These are phyloP conservation scores for Zaprionus ghesquierei DNA, from an alignment of 1,140 invertebrate species.

Conservation along the genomic window DNA sequence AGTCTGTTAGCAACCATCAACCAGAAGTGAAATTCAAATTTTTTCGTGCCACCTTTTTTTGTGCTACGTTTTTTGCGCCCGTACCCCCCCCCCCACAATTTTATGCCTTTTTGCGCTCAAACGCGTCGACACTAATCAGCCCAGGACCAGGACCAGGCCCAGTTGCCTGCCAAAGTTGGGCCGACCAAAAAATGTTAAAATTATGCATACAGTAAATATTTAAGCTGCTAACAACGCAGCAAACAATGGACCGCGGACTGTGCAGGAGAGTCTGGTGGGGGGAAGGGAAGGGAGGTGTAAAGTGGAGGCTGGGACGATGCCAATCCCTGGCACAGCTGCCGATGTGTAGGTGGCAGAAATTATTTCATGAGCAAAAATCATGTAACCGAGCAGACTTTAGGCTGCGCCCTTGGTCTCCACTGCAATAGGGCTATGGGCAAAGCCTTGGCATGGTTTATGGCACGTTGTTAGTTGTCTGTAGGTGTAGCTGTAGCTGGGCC, in stretches of 20 bases:
- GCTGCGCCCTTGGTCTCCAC: constrained; percentile 5
- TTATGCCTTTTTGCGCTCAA: constrained; percentile 25
- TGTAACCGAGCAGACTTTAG: constrained; percentile 48
- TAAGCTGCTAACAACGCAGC: constrained; percentile 69
- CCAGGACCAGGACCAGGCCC: not conserved
- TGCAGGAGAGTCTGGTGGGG: not conserved
- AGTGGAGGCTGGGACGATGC: not conserved
- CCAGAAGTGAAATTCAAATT: constrained; percentile 12
- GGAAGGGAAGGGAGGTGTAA: too few species aligned
- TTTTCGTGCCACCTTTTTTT: not conserved
- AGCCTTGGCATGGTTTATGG: constrained; percentile 72
- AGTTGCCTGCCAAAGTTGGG: not conserved
- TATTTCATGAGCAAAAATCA: constrained; percentile 78
- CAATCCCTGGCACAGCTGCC: constrained; percentile 42
- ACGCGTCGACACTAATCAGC: constrained; percentile 54
- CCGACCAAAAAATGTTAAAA: constrained; percentile 56
- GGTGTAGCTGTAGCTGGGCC: constrained; percentile 47
- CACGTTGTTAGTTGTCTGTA: constrained; percentile 57
- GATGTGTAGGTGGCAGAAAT: constrained; percentile 55
- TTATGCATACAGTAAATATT: constrained; percentile 80
- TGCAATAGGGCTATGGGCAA: constrained; percentile 3
- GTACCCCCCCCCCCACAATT: not conserved
- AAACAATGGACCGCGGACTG: constrained; percentile 42
- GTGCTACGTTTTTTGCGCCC: constrained; percentile 26
- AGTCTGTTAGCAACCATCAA: constrained; percentile 60